Evolutionary conservation across 2,888 invertebrate species (phyloP).

Genomic region (Aplocera efformata): DNA sequence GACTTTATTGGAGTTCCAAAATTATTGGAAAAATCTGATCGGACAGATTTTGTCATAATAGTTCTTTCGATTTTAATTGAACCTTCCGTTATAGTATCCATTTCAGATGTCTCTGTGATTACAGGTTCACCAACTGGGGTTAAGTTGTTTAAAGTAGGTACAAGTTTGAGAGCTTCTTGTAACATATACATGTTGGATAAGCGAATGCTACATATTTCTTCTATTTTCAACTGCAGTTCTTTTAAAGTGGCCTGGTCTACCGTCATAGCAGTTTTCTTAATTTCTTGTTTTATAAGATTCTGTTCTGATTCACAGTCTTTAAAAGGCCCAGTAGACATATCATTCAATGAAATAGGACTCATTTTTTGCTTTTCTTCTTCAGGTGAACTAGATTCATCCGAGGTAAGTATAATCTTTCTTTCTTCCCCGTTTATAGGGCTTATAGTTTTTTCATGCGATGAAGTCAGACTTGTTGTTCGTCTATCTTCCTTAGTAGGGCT

Average conservation of each 20-base stretch:
- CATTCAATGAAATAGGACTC: too few relatives aligned
- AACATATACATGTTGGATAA: constrained; percentile 1
- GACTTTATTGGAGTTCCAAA: constrained; percentile 25
- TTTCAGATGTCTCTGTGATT: constrained; percentile 26
- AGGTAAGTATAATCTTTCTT: too few relatives aligned
- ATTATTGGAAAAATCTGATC: constrained; percentile 27
- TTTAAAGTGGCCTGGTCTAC: constrained; percentile 1
- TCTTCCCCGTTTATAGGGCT: constrained; percentile 5
- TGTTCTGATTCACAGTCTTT: too few relatives aligned
- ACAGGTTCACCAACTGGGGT: constrained; percentile 22
- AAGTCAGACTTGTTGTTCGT: not conserved
- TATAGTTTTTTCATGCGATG: constrained; percentile 15
- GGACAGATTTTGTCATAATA: constrained; percentile 30
- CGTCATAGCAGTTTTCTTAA: not conserved
- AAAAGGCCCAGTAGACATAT: too few relatives aligned
- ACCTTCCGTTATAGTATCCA: constrained; percentile 24
- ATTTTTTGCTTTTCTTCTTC: too few relatives aligned
- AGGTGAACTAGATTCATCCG: too few relatives aligned
- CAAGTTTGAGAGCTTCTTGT: constrained; percentile 6
- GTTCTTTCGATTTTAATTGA: constrained; percentile 23
- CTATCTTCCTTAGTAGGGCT: not conserved
- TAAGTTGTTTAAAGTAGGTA: constrained; percentile 2
- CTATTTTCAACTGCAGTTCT: constrained; percentile 2
- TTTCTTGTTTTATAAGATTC: too few relatives aligned
- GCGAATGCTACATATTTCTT: constrained; percentile 4